Evolutionary conservation across 2,113 vertebrate genomes (phyloP).

Genomic region (Eudyptes chrysolophus): DNA sequence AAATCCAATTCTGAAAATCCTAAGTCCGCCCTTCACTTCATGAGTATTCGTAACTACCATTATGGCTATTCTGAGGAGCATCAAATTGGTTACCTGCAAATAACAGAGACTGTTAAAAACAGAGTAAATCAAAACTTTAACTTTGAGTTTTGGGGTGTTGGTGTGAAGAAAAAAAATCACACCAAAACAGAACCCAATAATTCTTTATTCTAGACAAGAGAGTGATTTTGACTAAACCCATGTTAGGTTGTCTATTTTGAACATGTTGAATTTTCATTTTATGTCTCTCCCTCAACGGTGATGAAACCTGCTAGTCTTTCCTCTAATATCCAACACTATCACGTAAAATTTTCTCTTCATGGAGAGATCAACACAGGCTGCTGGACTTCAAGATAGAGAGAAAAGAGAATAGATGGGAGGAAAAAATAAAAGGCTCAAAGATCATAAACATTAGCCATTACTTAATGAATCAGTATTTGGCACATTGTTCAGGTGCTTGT

Average conservation of each 20-base stretch:
- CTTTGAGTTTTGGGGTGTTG: not conserved
- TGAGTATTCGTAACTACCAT: not conserved
- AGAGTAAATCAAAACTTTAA: not conserved
- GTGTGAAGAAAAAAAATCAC: too few species aligned
- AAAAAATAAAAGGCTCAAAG: not conserved
- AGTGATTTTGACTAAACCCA: not conserved
- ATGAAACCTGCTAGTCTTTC: not conserved
- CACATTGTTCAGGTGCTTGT: not conserved
- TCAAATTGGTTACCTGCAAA: not conserved
- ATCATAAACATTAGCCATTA: not conserved
- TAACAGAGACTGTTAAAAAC: not conserved
- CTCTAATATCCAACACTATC: not conserved
- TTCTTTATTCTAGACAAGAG: not conserved
- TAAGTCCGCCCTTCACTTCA: fast-evolving
- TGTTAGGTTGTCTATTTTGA: not conserved
- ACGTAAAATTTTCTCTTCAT: not conserved
- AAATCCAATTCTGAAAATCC: not conserved
- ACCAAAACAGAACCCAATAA: not conserved
- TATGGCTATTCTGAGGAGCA: not conserved
- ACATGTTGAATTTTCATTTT: not conserved
- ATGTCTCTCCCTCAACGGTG: not conserved
- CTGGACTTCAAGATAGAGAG: not conserved
- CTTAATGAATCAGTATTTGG: not conserved
- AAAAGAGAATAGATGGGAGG: not conserved
- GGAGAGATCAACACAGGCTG: not conserved